A percentile compares a stretch with the other conserved stretches of the same genome.
Evolutionary conservation across 2,113 vertebrate species (phyloP).

Genomic region (Ptychochromis oligacanthus): DNA sequence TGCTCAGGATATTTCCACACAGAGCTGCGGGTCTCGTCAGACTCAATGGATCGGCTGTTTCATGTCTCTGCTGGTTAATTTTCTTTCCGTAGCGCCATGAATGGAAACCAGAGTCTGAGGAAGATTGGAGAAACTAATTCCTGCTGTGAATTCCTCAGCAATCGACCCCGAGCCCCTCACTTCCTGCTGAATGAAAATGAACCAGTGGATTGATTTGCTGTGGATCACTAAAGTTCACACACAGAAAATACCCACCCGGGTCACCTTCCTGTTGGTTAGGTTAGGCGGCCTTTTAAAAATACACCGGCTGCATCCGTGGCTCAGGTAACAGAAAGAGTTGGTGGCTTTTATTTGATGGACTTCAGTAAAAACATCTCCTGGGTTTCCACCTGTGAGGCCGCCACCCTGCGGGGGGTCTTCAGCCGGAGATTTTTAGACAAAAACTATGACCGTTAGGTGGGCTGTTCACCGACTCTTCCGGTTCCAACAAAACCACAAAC

Average conservation of each 20-base stretch:
- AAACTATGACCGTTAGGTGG: not conserved
- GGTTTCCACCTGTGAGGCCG: not conserved
- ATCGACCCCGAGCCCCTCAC: not conserved
- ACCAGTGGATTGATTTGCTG: no score
- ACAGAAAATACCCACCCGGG: not conserved
- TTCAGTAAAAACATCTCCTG: not conserved
- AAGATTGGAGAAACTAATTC: not conserved
- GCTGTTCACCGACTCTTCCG: not conserved
- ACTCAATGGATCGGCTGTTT: not conserved
- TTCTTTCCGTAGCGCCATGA: not conserved
- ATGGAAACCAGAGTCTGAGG: not conserved
- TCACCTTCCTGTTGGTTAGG: not conserved
- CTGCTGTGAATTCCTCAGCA: not conserved
- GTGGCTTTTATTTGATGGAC: not conserved
- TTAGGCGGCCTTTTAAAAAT: not conserved
- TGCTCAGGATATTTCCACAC: not conserved
- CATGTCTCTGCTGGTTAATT: not conserved
- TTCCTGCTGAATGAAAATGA: not conserved
- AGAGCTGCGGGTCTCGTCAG: not conserved
- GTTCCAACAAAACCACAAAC: not conserved
- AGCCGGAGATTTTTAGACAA: not conserved
- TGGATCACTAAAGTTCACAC: no score
- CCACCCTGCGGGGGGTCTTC: not conserved
- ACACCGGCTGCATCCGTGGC: no score
- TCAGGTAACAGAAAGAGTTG: not conserved